These are phyloP conservation scores for Malthinus flaveolus DNA, from an alignment of 2,888 invertebrate species.

Conservation along the genomic window DNA sequence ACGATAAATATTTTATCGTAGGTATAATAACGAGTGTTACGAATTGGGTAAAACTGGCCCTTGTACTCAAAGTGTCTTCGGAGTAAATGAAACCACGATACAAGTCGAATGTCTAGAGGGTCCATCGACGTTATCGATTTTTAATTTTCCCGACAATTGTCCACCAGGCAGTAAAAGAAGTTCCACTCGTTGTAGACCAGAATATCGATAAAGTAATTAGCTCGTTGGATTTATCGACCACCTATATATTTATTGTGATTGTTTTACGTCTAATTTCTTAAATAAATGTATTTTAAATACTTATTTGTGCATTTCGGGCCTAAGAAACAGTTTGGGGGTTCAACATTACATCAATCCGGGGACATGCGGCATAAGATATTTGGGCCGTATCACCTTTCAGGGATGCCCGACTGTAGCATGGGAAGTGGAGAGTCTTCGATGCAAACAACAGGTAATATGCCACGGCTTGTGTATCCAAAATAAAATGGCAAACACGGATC, in stretches of 20 bases:
- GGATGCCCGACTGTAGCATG: too few relatives aligned
- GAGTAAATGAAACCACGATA: constrained; percentile 64
- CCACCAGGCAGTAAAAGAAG: constrained; percentile 45
- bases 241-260: neutral
- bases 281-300: neutral
- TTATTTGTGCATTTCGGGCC: neutral
- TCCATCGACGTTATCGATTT: constrained; percentile 36
- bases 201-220: constrained; percentile 12
- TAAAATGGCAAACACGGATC: too few relatives aligned
- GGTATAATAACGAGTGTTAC: constrained; percentile 57
- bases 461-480: too few relatives aligned
- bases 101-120: constrained; percentile 60
- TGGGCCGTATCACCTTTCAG: too few relatives aligned
- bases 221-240: neutral
- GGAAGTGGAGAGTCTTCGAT: too few relatives aligned
- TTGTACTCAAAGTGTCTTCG: constrained; percentile 59
- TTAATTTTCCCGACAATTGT: constrained; percentile 41
- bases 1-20: too few relatives aligned
- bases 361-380: too few relatives aligned
- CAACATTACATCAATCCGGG: too few relatives aligned
- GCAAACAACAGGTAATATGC: too few relatives aligned
- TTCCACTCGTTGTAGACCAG: constrained; percentile 38
- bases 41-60: constrained; percentile 49
- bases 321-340: too few relatives aligned
- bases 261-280: neutral